These are phyloP conservation scores for Amphilophus citrinellus DNA, from an alignment of 2,113 vertebrate species.

Conservation along the genomic window DNA sequence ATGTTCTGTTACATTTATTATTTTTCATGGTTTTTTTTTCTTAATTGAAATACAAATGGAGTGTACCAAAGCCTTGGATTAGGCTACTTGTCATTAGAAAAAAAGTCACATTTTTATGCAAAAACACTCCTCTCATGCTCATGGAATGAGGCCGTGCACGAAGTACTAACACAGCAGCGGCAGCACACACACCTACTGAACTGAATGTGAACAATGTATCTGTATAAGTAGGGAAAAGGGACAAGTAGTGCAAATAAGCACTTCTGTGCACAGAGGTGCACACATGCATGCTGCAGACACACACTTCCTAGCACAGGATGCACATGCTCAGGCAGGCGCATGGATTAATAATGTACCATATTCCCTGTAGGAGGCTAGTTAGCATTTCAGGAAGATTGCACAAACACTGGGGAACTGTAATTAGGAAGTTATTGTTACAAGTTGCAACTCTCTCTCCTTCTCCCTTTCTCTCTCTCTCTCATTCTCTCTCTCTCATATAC, in stretches of 20 bases:
- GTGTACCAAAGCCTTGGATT: not conserved
- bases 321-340: slow-evolving; percentile 41
- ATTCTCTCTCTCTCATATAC: not conserved
- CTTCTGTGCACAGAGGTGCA: not conserved
- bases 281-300: not conserved
- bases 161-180: not conserved
- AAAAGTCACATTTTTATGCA: not conserved
- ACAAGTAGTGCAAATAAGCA: not conserved
- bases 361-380: slow-evolving; percentile 73
- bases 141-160: not conserved
- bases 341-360: slow-evolving; percentile 73
- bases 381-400: slow-evolving; percentile 73
- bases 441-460: slow-evolving; percentile 33
- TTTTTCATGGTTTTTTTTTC: not conserved
- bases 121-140: not conserved
- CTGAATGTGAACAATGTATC: not conserved
- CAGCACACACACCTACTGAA: not conserved
- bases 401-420: slow-evolving; percentile 69
- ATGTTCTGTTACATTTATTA: slow-evolving; percentile 10
- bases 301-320: slow-evolving; percentile 24
- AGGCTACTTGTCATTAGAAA: not conserved
- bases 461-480: not conserved
- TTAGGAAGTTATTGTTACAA: slow-evolving; percentile 73
- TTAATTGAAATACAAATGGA: slow-evolving; percentile 30
- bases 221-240: not conserved